These are phyloP conservation scores for Fratercula arctica DNA, from an alignment of 2,797 vertebrate genomes.

Conservation along the genomic window DNA sequence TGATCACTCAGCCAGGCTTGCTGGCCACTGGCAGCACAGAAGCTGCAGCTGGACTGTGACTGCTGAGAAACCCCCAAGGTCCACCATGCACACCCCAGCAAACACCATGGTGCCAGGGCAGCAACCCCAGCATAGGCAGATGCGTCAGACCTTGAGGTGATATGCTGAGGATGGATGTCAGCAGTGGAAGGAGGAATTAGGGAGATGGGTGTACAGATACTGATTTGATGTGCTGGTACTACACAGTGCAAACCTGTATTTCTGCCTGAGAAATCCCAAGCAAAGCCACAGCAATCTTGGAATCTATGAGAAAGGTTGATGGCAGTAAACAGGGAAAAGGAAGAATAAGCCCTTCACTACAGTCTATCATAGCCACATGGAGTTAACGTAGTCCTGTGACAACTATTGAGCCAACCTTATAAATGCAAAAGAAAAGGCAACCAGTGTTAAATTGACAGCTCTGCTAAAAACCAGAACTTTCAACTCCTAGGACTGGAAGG, in stretches of 20 bases:
- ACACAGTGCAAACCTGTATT: neutral
- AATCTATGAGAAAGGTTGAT: neutral
- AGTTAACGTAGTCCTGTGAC: neutral
- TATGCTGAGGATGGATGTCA: neutral
- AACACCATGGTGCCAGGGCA: neutral
- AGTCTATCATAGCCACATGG: neutral
- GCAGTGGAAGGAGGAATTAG: neutral
- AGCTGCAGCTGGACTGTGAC: neutral
- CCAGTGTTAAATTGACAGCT: neutral
- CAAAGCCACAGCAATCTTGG: neutral
- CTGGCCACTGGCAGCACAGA: neutral
- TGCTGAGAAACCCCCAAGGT: neutral
- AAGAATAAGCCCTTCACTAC: neutral
- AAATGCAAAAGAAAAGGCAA: neutral
- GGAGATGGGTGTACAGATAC: fast-evolving
- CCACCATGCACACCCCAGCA: neutral
- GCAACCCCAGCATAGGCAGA: neutral
- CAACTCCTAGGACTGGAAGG: neutral
- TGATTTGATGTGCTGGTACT: neutral
- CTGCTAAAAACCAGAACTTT: neutral
- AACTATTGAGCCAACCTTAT: neutral
- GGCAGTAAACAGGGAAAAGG: neutral
- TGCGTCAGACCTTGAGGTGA: neutral
- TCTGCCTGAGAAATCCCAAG: neutral
- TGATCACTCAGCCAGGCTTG: neutral